Evolutionary conservation across 1,140 invertebrate genomes (phyloP), one percentile per base, ranked within the genome.

Genomic region (Eubasilissa regina): DNA sequence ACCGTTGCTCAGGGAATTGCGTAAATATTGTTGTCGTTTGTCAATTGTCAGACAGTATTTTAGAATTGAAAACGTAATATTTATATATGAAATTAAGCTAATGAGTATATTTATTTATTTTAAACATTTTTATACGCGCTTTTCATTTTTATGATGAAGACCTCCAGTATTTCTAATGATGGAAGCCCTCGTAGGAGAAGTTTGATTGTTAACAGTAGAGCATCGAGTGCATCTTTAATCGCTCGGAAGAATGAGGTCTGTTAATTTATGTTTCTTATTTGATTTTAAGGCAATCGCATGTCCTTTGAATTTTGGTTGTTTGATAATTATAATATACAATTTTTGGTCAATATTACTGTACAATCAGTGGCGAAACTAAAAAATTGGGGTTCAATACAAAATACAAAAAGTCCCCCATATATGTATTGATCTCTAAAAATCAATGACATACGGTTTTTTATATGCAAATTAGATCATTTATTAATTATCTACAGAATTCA

Each of bases 141-240:
- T 25, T 12, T 3, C 19, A 62, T 62, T 62, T 56, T 62, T 62
- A 62, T 13, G 15, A 70, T 70, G 66, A 48, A 51, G 45, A 4
- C 45, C 15, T 15, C 55, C n/a, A 51, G 48, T 8, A 13, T 43
- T 35, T 10, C 35, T 25, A 25, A 53, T 55, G 55, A 43, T n/a
- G 44, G 44, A 45, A 78, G 77, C 44, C 77, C 77, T 47, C 47
- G 12, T 11, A 55, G 77, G 43, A 70, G 68, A 17, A 72, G 64
- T 72, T 15, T 35, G 25, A 35, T 78, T 58, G 72, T 78, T 11
- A 73, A 60, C 15, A 72, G 25, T 35, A 35, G 25, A 35, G 25
- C 25, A 35, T 35, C 25, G 1, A 35, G 25, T 35, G 45, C 45
- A 17, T 78, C 66, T 25, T 21, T 73, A 11, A n/a, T 53, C 0